Conservation (phyloP, 1,140 invertebrate species). For the Pogonomyrmex barbatus region DNA sequence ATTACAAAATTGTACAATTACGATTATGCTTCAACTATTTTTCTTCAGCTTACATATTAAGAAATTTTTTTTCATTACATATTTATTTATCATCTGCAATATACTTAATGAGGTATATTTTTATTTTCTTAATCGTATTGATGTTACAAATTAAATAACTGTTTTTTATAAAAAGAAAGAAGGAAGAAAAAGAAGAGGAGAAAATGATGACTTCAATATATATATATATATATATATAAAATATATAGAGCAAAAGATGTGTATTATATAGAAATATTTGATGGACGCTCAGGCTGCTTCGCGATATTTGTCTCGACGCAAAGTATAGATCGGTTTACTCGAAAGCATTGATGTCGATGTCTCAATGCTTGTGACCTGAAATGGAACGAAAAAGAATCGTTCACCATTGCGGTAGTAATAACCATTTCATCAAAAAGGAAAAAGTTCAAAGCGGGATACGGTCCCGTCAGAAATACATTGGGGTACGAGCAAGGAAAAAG, state of each 20-base stretch:
- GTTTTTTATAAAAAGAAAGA: background rate
- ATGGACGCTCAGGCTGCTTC: constrained; percentile 42
- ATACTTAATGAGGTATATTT: background rate
- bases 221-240: background rate
- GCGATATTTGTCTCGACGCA: constrained; percentile 50
- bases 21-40: background rate
- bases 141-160: constrained; percentile 5
- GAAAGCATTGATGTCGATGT: constrained; percentile 47
- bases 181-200: background rate
- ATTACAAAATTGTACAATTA: background rate
- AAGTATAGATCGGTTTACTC: constrained; percentile 49
- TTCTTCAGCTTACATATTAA: background rate
- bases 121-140: background rate
- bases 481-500: constrained; percentile 26
- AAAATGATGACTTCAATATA: too few species aligned
- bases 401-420: constrained; percentile 50
- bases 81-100: background rate
- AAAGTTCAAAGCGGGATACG: constrained; percentile 33
- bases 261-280: constrained; percentile 60
- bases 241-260: background rate
- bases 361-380: constrained; percentile 38
- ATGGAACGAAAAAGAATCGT: constrained; percentile 49
- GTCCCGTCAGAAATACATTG: constrained; percentile 53
- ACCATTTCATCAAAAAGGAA: constrained; percentile 64
- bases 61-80: background rate